phyloP scores from a whole-genome alignment of 2,797 vertebrate species.

The Onychomys torridus region DNA sequence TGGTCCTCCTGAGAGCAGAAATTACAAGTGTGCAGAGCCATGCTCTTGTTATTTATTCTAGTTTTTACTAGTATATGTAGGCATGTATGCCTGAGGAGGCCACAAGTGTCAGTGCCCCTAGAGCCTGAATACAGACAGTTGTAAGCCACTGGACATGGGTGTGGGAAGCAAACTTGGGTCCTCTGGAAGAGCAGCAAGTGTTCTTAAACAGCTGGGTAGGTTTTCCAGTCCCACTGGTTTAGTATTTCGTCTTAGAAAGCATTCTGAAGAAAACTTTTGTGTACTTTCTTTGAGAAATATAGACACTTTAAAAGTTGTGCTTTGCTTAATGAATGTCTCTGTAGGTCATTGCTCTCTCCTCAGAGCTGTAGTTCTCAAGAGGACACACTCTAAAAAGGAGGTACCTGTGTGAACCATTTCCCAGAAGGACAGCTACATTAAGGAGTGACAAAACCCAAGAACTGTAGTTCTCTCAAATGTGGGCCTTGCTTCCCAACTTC shows the following conservation, averaged over 20 bases:
- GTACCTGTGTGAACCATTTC: background rate
- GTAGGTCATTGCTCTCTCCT: background rate
- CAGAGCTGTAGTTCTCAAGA: background rate
- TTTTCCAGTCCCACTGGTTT: background rate
- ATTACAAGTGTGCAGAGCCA: background rate
- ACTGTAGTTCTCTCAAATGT: background rate
- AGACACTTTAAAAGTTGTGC: background rate
- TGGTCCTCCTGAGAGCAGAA: background rate
- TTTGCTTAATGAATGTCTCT: conserved; percentile 6
- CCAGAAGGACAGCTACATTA: background rate
- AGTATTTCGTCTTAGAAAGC: background rate
- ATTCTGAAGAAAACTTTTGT: background rate
- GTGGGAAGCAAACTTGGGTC: background rate
- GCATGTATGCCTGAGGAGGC: background rate
- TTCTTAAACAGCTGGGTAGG: background rate
- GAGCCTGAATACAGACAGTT: background rate
- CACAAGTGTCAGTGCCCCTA: background rate
- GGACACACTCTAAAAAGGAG: background rate
- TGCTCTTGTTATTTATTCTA: background rate
- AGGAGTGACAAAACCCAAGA: background rate
- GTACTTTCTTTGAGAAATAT: background rate
- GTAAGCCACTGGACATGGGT: background rate
- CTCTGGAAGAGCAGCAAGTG: background rate
- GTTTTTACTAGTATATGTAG: background rate
- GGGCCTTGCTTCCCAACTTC: background rate